A percentile compares a stretch with the other conserved stretches of the same genome.
Conservation (phyloP, 2,113 vertebrate genomes). For the Dryoscopus gambensis region DNA sequence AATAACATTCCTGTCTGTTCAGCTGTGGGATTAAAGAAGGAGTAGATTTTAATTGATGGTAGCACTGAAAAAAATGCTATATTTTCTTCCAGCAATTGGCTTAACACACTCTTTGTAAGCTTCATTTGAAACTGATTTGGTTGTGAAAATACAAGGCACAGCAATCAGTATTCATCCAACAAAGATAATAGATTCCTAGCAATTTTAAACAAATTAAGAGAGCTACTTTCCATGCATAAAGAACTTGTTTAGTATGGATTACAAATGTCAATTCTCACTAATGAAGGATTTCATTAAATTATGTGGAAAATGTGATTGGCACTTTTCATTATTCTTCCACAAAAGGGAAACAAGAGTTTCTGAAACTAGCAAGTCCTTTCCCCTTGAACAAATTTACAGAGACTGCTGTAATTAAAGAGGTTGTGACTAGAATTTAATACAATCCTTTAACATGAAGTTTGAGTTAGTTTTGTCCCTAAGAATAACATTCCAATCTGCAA, state of each 20-base stretch:
- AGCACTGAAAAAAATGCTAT: slow-evolving; percentile 26
- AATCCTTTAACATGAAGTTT: not conserved
- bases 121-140: not conserved
- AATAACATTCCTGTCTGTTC: slow-evolving; percentile 92
- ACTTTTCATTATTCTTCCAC: slow-evolving; percentile 13
- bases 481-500: not conserved
- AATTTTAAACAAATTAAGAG: slow-evolving; percentile 11
- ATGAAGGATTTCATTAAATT: slow-evolving; percentile 34
- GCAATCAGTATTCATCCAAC: not conserved
- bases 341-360: slow-evolving; percentile 17
- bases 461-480: not conserved
- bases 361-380: not conserved
- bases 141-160: not conserved
- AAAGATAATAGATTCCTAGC: not conserved
- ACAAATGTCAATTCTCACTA: not conserved
- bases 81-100: not conserved
- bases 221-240: not conserved
- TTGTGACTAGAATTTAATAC: slow-evolving; percentile 10
- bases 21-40: slow-evolving; percentile 77
- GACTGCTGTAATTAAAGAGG: not conserved
- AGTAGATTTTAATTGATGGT: slow-evolving; percentile 76
- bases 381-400: not conserved
- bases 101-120: not conserved
- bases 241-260: not conserved
- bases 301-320: not conserved